Base-by-base conservation (phyloP, 2,113 vertebrate species). In the Campylomormyrus numenius region DNA sequence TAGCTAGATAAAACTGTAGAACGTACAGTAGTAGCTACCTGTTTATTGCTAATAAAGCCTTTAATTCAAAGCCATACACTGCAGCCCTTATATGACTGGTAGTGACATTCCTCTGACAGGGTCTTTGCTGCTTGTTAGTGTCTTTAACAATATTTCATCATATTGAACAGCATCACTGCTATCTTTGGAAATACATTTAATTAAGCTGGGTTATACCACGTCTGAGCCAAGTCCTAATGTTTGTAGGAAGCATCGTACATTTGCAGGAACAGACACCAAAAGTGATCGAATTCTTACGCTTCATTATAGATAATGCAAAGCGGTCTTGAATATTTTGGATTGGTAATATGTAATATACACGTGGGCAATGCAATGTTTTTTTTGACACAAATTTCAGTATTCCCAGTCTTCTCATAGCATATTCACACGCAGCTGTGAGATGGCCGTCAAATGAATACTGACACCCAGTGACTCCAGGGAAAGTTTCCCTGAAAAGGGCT, bases 371-470 rank as follows among this genome's bases (percentile, higher is more conserved):
- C 6, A 35, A 31, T 87, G 50, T 9, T 19, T 83, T 35, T 48
- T 83, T 35, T 48, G 88, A 86, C 88, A 90, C 8, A 42, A 85
- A 89, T 66, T 84, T 31, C 39, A 24, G 66, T n/a, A 39, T 39
- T 49, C 8, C 89, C 35, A 35, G 19, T 31, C 42, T 58, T 85
- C 39, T 70, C 39, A 27, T 19, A 90, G 21, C 84, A 85, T 13
- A 58, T 53, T 52, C 83, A 15, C 50, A 56, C 10, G 9, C 24
- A 15, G 52, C 89, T 8, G 74, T 2, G 19, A 85, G 49, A 39
- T 50, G 89, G 77, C 50, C 50, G 15, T 89, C 89, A 89, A 89
- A 89, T 56, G 45, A 35, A 77, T 39, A 48, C 80, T 89, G 80
- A 46, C 89, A 85, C 19, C 5, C 49, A 50, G 80, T 56, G 77